Base-by-base conservation (phyloP, 2,797 vertebrate genomes). In the Neosilurus mollespiculum region DNA sequence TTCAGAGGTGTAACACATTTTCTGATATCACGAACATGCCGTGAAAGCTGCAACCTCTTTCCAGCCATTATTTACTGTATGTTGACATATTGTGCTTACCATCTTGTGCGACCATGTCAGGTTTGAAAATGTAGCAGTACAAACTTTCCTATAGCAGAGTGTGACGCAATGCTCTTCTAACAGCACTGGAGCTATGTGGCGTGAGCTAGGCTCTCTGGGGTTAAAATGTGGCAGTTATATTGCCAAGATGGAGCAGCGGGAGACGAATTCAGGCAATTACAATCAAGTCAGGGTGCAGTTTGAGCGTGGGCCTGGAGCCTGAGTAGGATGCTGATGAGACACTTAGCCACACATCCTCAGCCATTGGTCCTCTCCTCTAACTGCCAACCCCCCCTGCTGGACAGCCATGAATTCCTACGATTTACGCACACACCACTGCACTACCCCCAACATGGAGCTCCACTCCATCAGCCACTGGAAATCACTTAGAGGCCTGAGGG, bases 191-290 rank as follows among this genome's bases (percentile, higher is more conserved):
- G 82, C 84, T 87, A 86, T 86, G 85, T 76, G 69, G 80, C 58
- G 53, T 64, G 71, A 81, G 84, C 91, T 90, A 87, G 93, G 90
- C 93, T 96, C 95, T 95, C 95, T 95, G 96, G 96, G 97, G 97
- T 99, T 99, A 98, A 99, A 95, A 97, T 96, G 96, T 96, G 96
- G 95, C 96, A 96, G 97, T 96, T 98, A 96, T 98, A 97, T 97
- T 97, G 96, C 96, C 96, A 96, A 94, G 93, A 97, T 98, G 96
- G 96, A 99, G 96, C 98, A 97, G 97, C 97, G 94, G 98, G 98
- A 98, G 97, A 95, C 95, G 97, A 95, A 99, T 99, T 99, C 97
- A 96, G 95, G 98, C 98, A 99, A 99, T 99, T 99, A 99, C 98
- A 99, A 99, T 99, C 98, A 99, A 99, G 97, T 98, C 98, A 98